These are phyloP conservation scores for Sclerodermus sp. DNA, from an alignment of 2,888 invertebrate species.

Conservation along the genomic window DNA sequence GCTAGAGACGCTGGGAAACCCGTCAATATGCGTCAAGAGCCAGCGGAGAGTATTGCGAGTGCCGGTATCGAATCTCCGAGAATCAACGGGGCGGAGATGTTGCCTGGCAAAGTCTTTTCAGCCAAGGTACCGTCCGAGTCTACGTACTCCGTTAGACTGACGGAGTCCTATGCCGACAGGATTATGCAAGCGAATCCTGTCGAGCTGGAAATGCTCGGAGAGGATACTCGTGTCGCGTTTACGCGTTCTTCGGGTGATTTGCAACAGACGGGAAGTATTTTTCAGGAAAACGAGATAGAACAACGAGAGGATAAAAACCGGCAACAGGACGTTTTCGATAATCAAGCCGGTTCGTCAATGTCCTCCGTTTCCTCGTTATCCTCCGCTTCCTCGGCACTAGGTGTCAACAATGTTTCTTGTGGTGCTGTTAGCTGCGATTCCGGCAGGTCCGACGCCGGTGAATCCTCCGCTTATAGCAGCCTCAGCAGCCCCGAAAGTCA, in stretches of 20 bases:
- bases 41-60: too few relatives aligned
- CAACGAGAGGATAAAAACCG: constrained; percentile 29
- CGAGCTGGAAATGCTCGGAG: constrained; percentile 20
- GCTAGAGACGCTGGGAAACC: constrained; percentile 11
- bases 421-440: constrained; percentile 60
- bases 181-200: constrained; percentile 16
- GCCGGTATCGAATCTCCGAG: too few relatives aligned
- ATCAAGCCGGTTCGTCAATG: constrained; percentile 20
- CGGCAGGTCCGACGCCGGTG: constrained; percentile 64
- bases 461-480: constrained; percentile 62
- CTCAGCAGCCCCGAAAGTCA: constrained; percentile 59
- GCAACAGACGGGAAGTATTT: constrained; percentile 15
- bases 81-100: too few relatives aligned
- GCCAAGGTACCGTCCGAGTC: too few relatives aligned
- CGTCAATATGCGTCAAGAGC: too few relatives aligned
- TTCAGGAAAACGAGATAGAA: constrained; percentile 17
- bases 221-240: constrained; percentile 27
- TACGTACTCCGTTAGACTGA: too few relatives aligned
- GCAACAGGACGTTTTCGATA: constrained; percentile 31
- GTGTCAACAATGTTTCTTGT: constrained; percentile 18
- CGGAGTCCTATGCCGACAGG: constrained; percentile 2
- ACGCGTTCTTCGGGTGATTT: constrained; percentile 17
- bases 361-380: constrained; percentile 17
- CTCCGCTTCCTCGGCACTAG: constrained; percentile 12
- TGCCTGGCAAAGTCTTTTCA: too few relatives aligned